A percentile compares a stretch with the other conserved stretches of the same genome.
These are phyloP conservation scores for Hormaphis cornu DNA, from an alignment of 1,140 invertebrate species.

Conservation along the genomic window DNA sequence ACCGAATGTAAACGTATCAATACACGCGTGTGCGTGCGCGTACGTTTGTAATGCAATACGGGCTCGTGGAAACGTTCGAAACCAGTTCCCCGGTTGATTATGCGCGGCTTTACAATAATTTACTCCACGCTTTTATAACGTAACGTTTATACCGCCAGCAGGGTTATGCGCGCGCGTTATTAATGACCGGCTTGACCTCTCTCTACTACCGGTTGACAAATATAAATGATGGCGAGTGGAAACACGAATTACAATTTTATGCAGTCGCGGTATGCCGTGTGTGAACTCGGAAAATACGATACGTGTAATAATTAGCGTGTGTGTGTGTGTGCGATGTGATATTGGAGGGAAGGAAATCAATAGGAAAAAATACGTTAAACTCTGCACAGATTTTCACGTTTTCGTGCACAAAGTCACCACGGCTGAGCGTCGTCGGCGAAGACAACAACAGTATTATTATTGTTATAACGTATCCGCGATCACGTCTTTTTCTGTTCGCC, in stretches of 20 bases:
- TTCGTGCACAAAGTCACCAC: too few relatives aligned
- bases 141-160: slow-evolving; percentile 6
- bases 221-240: slow-evolving; percentile 26
- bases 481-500: too few relatives aligned
- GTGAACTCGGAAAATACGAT: neutral
- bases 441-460: too few relatives aligned
- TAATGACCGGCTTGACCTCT: slow-evolving; percentile 31
- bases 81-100: slow-evolving; percentile 31
- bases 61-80: slow-evolving; percentile 12
- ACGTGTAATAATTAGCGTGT: too few relatives aligned
- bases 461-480: too few relatives aligned
- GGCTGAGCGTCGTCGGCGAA: too few relatives aligned
- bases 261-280: too few relatives aligned
- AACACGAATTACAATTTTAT: slow-evolving; percentile 18
- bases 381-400: too few relatives aligned
- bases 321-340: too few relatives aligned
- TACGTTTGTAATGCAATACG: neutral
- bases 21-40: neutral
- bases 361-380: too few relatives aligned
- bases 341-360: too few relatives aligned
- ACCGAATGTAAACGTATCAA: neutral
- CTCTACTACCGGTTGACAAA: slow-evolving; percentile 30
- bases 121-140: too few relatives aligned
- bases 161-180: slow-evolving; percentile 28
- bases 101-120: slow-evolving; percentile 28